Evolutionary conservation across 2,797 vertebrate genomes (phyloP).

Genomic region (Botia kubotai): DNA sequence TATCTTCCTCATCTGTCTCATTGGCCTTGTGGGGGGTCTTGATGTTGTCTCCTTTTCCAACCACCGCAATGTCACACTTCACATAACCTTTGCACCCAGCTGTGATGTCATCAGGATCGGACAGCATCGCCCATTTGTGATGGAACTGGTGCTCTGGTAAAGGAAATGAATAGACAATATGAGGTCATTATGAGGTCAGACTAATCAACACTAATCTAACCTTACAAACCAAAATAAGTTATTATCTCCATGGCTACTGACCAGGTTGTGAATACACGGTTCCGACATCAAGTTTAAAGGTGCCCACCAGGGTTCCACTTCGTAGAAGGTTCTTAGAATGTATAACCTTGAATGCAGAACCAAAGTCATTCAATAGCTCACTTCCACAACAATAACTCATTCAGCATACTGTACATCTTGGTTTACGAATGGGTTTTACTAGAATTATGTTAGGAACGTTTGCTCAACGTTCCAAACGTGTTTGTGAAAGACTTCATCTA

Average conservation of each 20-base stretch:
- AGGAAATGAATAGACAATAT: slow-evolving; percentile 12
- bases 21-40: slow-evolving; percentile 94
- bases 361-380: not conserved
- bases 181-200: not conserved
- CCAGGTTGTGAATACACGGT: slow-evolving; percentile 91
- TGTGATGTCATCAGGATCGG: slow-evolving; percentile 92
- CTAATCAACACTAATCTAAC: not conserved
- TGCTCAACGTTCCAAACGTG: not conserved
- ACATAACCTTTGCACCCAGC: slow-evolving; percentile 92
- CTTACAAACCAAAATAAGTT: slow-evolving; percentile 1
- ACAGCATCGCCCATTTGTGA: slow-evolving; percentile 95
- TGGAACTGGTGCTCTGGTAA: slow-evolving; percentile 93
- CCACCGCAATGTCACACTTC: slow-evolving; percentile 91
- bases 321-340: slow-evolving; percentile 97
- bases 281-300: slow-evolving; percentile 94
- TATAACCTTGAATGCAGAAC: slow-evolving; percentile 81
- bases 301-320: slow-evolving; percentile 92
- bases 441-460: too few relatives aligned
- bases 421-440: too few relatives aligned
- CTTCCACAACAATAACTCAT: not conserved
- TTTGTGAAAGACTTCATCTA: slow-evolving; percentile 38
- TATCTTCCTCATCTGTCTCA: slow-evolving; percentile 91
- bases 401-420: not conserved
- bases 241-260: slow-evolving; percentile 60
- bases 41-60: slow-evolving; percentile 95